Percentiles rank a stretch among this genome's conserved stretches.
Evolutionary conservation across 1,140 invertebrate species (phyloP).

Genomic region (Drosophila sechellia): DNA sequence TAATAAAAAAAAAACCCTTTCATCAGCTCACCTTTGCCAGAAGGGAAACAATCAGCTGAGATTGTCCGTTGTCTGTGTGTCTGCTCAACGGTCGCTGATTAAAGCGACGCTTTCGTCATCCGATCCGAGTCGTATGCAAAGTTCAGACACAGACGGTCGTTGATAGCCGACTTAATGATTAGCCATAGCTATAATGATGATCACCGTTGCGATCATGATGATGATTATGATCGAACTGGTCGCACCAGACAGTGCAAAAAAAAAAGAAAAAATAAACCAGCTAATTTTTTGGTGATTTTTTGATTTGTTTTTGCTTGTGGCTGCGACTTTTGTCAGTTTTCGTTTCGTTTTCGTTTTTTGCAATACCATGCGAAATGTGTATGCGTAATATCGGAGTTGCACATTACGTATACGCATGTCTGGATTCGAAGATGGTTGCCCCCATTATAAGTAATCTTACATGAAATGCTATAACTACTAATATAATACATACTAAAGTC

Average conservation of each 20-base stretch:
- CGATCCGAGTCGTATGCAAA: slow-evolving; percentile 38
- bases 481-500: too few species aligned
- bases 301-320: slow-evolving; percentile 15
- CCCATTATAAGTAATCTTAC: too few species aligned
- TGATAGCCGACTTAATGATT: slow-evolving; percentile 13
- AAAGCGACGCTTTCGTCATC: slow-evolving; percentile 58
- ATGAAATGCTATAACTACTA: too few species aligned
- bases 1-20: slow-evolving; percentile 18
- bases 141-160: slow-evolving; percentile 22
- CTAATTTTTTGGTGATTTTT: slow-evolving; percentile 19
- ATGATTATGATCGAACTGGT: slow-evolving; percentile 35
- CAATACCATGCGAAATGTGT: slow-evolving; percentile 29
- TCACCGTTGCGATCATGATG: slow-evolving; percentile 27
- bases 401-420: slow-evolving; percentile 56
- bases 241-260: slow-evolving; percentile 54
- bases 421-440: neutral
- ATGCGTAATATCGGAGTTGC: slow-evolving; percentile 53
- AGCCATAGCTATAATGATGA: slow-evolving; percentile 19
- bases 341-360: slow-evolving; percentile 15
- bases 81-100: slow-evolving; percentile 14
- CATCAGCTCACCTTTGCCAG: slow-evolving; percentile 25
- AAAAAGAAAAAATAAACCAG: slow-evolving; percentile 3
- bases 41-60: slow-evolving; percentile 55
- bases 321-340: slow-evolving; percentile 19
- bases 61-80: slow-evolving; percentile 35